These are phyloP conservation scores for Ophraella communa DNA, from an alignment of 2,888 invertebrate species.

Conservation along the genomic window DNA sequence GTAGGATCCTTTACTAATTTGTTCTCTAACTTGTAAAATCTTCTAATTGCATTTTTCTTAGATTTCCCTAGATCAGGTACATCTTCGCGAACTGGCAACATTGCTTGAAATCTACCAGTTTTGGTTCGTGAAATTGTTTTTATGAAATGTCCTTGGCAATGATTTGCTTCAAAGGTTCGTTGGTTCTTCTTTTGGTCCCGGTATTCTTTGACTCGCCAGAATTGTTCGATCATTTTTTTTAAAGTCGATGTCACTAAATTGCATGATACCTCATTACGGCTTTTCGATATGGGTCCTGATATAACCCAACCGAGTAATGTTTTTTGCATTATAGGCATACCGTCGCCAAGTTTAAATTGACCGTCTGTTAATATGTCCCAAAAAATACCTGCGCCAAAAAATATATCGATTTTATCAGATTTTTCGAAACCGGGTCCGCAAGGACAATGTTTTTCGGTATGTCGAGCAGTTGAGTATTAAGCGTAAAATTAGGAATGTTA, in stretches of 20 bases:
- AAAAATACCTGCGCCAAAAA: conserved; percentile 25
- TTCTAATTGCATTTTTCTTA: neutral
- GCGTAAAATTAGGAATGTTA: neutral
- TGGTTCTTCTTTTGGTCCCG: neutral
- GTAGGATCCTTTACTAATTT: neutral
- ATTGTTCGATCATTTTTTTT: conserved; percentile 13
- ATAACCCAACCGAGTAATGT: conserved; percentile 30
- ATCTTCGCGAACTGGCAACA: conserved; percentile 22
- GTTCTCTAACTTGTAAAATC: neutral
- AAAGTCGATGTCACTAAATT: conserved; percentile 20
- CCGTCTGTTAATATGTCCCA: conserved; percentile 16
- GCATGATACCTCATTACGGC: neutral
- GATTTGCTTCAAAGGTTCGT: conserved; percentile 13
- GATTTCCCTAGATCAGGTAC: conserved; percentile 22
- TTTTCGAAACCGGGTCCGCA: conserved; percentile 6
- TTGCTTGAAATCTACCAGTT: conserved; percentile 24
- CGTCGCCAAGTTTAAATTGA: conserved; percentile 18
- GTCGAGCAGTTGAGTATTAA: too few relatives aligned
- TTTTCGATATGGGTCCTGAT: conserved; percentile 18
- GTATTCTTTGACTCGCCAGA: conserved; percentile 26
- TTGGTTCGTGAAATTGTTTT: conserved; percentile 3
- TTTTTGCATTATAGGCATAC: conserved; percentile 26
- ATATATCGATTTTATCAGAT: conserved; percentile 9
- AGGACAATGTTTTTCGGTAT: too few relatives aligned
- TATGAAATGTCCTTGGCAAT: conserved; percentile 24